Percentiles rank a stretch among this genome's conserved stretches.
Evolutionary conservation across 2,113 vertebrate species (phyloP).

Genomic region (Coregonus clupeaformis): DNA sequence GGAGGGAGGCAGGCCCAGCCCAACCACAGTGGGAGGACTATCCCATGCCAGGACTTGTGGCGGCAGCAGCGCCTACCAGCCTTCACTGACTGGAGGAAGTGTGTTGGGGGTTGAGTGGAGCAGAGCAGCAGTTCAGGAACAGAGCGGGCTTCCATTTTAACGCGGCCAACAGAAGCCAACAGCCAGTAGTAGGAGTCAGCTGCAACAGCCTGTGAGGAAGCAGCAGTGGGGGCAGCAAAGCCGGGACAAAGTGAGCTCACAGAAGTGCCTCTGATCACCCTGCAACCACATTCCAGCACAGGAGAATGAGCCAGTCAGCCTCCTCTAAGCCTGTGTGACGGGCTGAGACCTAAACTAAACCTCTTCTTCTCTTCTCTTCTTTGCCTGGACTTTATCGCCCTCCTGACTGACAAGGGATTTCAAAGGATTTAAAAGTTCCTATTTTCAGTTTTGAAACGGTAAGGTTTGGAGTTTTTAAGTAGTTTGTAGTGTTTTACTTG

Average conservation of each 20-base stretch:
- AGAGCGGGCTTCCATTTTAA: conserved; percentile 25
- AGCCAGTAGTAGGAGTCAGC: not conserved
- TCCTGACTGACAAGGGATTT: conserved; percentile 32
- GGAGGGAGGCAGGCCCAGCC: conserved; percentile 43
- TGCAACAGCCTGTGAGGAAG: not conserved
- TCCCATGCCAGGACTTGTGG: conserved; percentile 73
- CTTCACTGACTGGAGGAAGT: conserved; percentile 52
- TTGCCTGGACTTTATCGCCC: conserved; percentile 28
- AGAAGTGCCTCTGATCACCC: conserved; percentile 19
- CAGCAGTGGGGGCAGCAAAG: not conserved
- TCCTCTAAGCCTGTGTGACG: conserved; percentile 50
- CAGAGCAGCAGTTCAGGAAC: conserved; percentile 21
- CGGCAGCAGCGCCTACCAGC: conserved; percentile 41
- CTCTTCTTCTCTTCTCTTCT: conserved; percentile 8
- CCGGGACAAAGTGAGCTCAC: conserved; percentile 19
- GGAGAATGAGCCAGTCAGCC: conserved; percentile 39
- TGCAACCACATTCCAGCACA: conserved; percentile 53
- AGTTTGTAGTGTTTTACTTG: conserved; percentile 15
- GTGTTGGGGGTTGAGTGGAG: conserved; percentile 17
- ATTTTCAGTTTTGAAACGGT: conserved; percentile 49
- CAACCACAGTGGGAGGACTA: conserved; percentile 64
- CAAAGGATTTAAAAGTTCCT: conserved; percentile 6
- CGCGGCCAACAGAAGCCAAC: conserved; percentile 1
- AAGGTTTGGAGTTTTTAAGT: conserved; percentile 35
- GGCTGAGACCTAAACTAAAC: conserved; percentile 21